Evolutionary conservation across 2,797 vertebrate species (phyloP).

Genomic region (Gila robusta): DNA sequence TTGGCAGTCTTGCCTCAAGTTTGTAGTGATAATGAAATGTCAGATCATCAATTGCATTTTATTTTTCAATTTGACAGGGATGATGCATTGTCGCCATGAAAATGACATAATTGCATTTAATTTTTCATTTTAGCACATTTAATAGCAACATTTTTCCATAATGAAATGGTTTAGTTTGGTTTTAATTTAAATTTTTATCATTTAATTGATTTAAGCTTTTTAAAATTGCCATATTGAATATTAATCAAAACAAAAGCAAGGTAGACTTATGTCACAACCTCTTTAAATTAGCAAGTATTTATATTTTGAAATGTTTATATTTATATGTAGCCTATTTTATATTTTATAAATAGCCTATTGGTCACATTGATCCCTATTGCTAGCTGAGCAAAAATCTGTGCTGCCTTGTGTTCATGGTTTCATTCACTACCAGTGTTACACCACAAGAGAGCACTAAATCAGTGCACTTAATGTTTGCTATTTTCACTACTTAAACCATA

Average conservation of each 20-base stretch:
- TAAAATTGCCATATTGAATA: background rate
- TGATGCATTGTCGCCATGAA: too few species aligned
- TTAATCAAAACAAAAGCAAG: background rate
- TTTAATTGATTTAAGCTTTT: background rate
- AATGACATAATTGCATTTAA: too few species aligned
- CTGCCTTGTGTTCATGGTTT: background rate
- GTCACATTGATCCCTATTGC: background rate
- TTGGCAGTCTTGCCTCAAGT: too few species aligned
- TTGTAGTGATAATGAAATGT: too few species aligned
- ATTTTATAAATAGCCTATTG: background rate
- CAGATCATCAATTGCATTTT: too few species aligned
- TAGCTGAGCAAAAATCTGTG: too few species aligned
- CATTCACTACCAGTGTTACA: constrained; percentile 27
- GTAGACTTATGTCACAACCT: too few species aligned
- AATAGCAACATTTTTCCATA: too few species aligned
- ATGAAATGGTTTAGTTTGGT: background rate
- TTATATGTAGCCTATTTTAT: background rate
- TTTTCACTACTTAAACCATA: constrained; percentile 4
- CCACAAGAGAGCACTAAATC: constrained; percentile 52
- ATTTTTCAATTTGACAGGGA: too few species aligned
- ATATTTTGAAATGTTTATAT: background rate
- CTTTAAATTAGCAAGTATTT: background rate
- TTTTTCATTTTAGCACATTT: too few species aligned
- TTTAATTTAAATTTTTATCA: background rate
- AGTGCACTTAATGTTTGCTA: background rate